Evolutionary conservation across 2,888 invertebrate genomes (phyloP).

Genomic region (Troglohyphantes excavatus): DNA sequence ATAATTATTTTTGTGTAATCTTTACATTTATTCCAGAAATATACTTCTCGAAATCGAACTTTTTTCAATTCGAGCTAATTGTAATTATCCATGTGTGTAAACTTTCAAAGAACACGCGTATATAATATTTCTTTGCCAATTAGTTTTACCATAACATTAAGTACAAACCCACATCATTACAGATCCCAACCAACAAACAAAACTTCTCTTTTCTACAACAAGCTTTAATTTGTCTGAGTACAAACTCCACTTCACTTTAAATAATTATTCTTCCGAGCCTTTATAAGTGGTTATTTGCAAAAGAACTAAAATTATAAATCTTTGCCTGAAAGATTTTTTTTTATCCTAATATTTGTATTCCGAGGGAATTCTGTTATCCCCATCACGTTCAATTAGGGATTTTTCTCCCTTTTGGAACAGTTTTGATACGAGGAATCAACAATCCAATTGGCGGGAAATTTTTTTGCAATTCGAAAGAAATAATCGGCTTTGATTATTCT

Average conservation of each 20-base stretch:
- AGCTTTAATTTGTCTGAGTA: not conserved
- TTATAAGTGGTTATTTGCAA: not conserved
- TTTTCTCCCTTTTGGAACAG: not conserved
- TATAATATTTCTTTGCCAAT: no score
- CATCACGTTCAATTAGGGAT: conserved; percentile 1
- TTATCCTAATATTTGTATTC: conserved; percentile 6
- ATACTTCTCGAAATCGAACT: no score
- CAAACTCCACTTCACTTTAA: conserved; percentile 1
- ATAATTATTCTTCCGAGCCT: not conserved
- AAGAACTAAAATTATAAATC: not conserved
- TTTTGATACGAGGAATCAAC: not conserved
- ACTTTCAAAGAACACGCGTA: no score
- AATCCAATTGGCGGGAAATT: conserved; percentile 13
- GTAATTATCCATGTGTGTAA: no score
- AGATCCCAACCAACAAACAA: not conserved
- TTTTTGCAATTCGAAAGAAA: conserved; percentile 2
- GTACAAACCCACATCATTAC: not conserved
- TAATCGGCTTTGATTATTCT: conserved; percentile 18
- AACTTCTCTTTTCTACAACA: not conserved
- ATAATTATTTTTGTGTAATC: no score
- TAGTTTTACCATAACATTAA: no score
- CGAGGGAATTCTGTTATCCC: not conserved
- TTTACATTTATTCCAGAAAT: no score
- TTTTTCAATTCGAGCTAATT: no score
- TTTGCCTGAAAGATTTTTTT: conserved; percentile 2